Base-by-base conservation (phyloP, 2,888 invertebrate genomes). In the Eristalis intricaria region DNA sequence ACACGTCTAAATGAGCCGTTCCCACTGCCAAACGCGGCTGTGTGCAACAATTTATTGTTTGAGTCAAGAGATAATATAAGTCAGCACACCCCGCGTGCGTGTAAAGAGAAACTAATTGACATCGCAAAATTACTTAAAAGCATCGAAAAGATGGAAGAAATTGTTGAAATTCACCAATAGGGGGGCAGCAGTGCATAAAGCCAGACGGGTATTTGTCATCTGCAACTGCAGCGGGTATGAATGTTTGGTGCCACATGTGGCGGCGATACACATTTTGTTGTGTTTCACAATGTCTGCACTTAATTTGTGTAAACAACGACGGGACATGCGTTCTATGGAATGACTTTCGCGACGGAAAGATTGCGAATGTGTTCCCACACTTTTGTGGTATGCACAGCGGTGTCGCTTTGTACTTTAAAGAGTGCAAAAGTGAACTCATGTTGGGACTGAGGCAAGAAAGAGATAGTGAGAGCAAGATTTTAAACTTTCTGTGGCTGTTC, bases 121-220 rank as follows among this genome's bases (percentile, higher is more conserved):
- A 70, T 70, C 70, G 35, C 74, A 70, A 70, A 84, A 79, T 66
- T 84, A 50, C 70, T 75, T 61, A 10, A 75, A 65, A 63, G 23
- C n/a, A 50, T 22, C 60, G n/a, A n/a, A 29, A 60, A 19, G 19
- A 50, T 19, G 43, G 15, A n/a, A 4, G n/a, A 50, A 50, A 50
- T 50, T 50, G 50, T 19, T 19, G 19, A 50, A n/a, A 50, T 19
- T 43, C 50, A 19, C 19, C 50, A 50, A 26, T 60, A 13, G 68
- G 26, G 58, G 63, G 61, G 61, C 43, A 60, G 15, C 29, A 60
- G 15, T 29, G n/a, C 66, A 56, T 76, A 2, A 66, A 74, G 23
- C 13, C 26, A 43, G n/a, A 60, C 66, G n/a, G 60, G 5, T 69
- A 65, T 63, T 63, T 56, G 61, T 63, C 77, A 77, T 77, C 77